phyloP scores from a whole-genome alignment of 2,888 invertebrate genomes.

The Phlogophora meticulosa region DNA sequence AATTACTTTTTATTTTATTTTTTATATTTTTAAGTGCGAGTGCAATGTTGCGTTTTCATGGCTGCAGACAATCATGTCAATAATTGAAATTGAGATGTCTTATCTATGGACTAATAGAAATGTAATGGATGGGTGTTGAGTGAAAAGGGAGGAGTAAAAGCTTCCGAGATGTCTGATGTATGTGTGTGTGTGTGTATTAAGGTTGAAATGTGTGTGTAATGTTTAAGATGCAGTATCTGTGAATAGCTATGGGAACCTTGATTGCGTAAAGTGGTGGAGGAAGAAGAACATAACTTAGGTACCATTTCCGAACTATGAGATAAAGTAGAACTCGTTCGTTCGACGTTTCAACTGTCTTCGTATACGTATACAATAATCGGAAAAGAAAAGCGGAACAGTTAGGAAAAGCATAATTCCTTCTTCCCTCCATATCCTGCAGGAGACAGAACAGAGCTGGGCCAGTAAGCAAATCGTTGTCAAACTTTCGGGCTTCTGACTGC shows the following conservation, averaged over 20 bases:
- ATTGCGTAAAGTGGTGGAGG: background rate
- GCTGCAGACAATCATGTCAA: slow-evolving; percentile 57
- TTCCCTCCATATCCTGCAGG: no score
- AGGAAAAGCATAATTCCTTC: no score
- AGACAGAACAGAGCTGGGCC: no score
- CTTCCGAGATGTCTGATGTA: slow-evolving; percentile 15
- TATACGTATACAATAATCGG: no score
- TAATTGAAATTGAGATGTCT: slow-evolving; percentile 62
- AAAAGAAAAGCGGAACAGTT: no score
- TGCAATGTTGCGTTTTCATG: slow-evolving; percentile 63
- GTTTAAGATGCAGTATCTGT: background rate
- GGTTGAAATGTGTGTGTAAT: background rate
- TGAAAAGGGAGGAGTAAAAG: slow-evolving; percentile 25
- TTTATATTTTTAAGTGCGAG: slow-evolving; percentile 59
- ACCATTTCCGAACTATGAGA: background rate
- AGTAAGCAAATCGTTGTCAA: no score
- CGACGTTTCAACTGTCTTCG: no score
- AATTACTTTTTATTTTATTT: slow-evolving; percentile 75
- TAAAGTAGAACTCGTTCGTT: no score
- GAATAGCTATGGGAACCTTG: background rate
- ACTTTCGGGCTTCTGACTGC: no score
- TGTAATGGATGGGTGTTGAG: slow-evolving; percentile 27
- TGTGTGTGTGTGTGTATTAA: background rate
- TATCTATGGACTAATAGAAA: slow-evolving; percentile 51
- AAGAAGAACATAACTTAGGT: fast-evolving